Conservation (phyloP, 2,888 invertebrate species). For the Melangyna quadrimaculata region DNA sequence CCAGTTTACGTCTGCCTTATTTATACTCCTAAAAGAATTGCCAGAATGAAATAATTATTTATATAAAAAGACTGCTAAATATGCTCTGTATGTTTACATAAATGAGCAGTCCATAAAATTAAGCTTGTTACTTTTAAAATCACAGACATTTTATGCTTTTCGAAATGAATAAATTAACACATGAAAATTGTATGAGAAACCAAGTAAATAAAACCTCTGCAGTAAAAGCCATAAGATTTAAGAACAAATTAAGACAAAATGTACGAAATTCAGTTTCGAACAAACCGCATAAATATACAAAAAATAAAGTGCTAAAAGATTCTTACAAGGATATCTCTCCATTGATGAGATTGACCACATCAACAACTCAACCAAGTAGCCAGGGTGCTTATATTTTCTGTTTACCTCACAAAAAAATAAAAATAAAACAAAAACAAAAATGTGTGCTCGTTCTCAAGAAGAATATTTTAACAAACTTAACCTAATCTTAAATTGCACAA, state of each 20-base stretch:
- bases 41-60: neutral
- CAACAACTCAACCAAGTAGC: constrained; percentile 4
- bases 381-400: constrained; percentile 1
- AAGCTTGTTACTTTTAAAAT: neutral
- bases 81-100: too few relatives aligned
- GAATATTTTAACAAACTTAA: constrained; percentile 30
- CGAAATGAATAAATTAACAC: neutral
- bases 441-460: constrained; percentile 1
- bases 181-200: neutral
- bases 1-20: neutral
- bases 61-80: too few relatives aligned
- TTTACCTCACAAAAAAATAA: neutral
- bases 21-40: neutral
- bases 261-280: constrained; percentile 1
- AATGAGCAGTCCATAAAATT: too few relatives aligned
- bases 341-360: constrained; percentile 28
- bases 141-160: neutral
- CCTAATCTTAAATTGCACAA: constrained; percentile 22
- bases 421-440: neutral
- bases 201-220: neutral
- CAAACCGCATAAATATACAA: neutral
- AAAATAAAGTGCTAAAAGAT: neutral
- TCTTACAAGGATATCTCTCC: neutral
- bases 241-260: neutral
- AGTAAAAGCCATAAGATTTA: neutral